phyloP scores from a whole-genome alignment of 2,113 vertebrate species.

The Greenwoodochromis staneri region DNA sequence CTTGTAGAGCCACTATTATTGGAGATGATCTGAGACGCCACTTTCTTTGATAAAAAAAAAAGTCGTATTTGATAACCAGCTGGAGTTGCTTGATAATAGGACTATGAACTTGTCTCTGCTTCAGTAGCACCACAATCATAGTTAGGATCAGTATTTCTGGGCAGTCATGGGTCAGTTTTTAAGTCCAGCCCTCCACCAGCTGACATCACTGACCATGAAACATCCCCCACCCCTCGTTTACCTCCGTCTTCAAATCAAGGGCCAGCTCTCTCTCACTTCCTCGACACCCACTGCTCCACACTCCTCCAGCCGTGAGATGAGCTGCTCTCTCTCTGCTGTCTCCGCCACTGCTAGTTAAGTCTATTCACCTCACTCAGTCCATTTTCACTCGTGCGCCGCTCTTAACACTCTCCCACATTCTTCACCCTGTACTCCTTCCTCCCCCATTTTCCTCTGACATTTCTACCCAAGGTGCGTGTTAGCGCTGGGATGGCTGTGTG shows the following conservation, averaged over 20 bases:
- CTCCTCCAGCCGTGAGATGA: neutral
- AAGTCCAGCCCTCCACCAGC: neutral
- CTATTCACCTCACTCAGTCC: neutral
- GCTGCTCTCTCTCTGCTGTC: neutral
- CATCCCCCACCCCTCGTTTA: neutral
- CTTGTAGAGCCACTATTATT: neutral
- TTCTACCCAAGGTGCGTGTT: neutral
- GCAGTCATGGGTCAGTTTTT: neutral
- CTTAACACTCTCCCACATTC: neutral
- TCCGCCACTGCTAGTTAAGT: neutral
- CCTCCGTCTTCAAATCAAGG: neutral
- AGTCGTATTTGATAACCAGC: neutral
- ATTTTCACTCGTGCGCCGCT: neutral
- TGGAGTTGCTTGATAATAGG: neutral
- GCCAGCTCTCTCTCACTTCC: neutral
- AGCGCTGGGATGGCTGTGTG: neutral
- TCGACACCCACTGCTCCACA: neutral
- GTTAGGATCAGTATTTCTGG: neutral
- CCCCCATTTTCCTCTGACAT: neutral
- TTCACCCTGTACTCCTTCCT: neutral
- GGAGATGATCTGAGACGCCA: neutral
- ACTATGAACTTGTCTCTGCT: neutral
- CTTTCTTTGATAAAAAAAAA: neutral
- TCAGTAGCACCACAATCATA: neutral
- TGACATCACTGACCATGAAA: conserved; percentile 14